phyloP scores from a whole-genome alignment of 1,140 invertebrate species.

The Spodoptera frugiperda region DNA sequence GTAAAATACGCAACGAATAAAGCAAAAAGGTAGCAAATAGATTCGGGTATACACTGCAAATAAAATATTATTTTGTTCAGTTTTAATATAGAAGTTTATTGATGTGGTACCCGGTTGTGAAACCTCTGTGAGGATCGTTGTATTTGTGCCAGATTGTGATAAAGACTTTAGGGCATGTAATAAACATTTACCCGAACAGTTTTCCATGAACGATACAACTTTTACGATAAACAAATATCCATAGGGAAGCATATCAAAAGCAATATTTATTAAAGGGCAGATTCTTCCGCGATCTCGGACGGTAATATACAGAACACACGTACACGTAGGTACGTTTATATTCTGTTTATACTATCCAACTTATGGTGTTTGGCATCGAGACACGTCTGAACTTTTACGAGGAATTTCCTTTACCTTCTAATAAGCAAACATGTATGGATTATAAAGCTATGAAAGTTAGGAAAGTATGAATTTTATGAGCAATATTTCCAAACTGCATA shows the following conservation, averaged over 20 bases:
- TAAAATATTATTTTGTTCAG: too few species aligned
- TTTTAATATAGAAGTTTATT: too few species aligned
- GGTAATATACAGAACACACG: not conserved
- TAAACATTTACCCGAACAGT: not conserved
- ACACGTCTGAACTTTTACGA: slow-evolving; percentile 1
- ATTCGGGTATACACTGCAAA: too few species aligned
- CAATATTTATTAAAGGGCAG: not conserved
- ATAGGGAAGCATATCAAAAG: slow-evolving; percentile 4
- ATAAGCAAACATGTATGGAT: too few species aligned
- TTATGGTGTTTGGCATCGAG: not conserved
- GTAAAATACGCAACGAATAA: too few species aligned
- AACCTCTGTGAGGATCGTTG: too few species aligned
- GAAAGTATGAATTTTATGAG: too few species aligned
- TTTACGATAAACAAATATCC: slow-evolving; percentile 8
- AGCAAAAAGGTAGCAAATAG: too few species aligned
- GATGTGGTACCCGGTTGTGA: too few species aligned
- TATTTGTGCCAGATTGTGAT: too few species aligned
- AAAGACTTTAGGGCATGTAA: not conserved
- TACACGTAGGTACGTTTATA: not conserved
- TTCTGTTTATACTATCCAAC: slow-evolving; percentile 13
- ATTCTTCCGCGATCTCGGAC: not conserved
- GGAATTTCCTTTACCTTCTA: slow-evolving; percentile 7
- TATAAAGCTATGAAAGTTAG: too few species aligned
- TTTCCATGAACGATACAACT: slow-evolving; percentile 8
- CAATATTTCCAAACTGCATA: too few species aligned